These are phyloP conservation scores for Desmodus rotundus DNA, from an alignment of 2,113 vertebrate species.

Conservation along the genomic window DNA sequence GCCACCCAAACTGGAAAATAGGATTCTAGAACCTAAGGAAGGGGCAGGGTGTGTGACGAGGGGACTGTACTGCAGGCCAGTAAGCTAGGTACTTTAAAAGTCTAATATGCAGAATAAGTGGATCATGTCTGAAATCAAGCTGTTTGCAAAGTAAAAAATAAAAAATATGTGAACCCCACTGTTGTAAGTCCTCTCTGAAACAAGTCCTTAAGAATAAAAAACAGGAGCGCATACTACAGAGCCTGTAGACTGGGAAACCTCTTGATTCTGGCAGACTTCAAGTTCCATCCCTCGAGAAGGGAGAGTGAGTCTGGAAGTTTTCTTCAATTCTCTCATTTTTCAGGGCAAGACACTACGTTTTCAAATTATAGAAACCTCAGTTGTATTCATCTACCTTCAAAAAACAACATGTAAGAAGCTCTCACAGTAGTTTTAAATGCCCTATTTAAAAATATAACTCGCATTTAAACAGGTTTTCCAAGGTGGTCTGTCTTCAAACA, in stretches of 20 bases:
- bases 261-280: neutral
- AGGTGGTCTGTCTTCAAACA: neutral
- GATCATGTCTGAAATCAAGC: neutral
- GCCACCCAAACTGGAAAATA: neutral
- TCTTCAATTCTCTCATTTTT: conserved; percentile 26
- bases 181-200: neutral
- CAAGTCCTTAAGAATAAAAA: neutral
- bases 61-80: neutral
- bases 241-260: neutral
- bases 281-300: neutral
- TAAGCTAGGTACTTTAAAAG: neutral
- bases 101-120: neutral
- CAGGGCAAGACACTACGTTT: neutral
- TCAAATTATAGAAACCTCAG: neutral
- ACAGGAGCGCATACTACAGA: neutral
- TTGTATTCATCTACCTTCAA: neutral
- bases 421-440: neutral
- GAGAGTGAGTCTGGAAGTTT: neutral
- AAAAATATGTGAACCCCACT: neutral
- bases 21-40: neutral
- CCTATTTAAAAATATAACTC: neutral
- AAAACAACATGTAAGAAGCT: neutral
- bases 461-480: neutral
- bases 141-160: conserved; percentile 16
- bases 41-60: neutral